phyloP scores from a whole-genome alignment of 64 coral and sea anemone genomes.

The Actinia tenebrosa region DNA sequence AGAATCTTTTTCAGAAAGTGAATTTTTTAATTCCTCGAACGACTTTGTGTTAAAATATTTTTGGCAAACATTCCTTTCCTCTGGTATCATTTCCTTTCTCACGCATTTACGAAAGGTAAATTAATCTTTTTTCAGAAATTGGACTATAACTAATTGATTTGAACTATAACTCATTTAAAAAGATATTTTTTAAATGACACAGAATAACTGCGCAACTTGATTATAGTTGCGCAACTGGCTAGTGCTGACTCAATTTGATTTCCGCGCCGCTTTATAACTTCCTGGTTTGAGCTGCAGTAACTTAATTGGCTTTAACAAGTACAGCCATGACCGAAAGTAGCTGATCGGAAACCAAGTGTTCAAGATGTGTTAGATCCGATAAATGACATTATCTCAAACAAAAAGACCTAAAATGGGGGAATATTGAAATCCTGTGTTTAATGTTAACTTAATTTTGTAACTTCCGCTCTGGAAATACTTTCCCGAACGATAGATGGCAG shows the following conservation, averaged over 20 bases:
- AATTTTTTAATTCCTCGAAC: not conserved
- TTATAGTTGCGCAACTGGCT: not conserved
- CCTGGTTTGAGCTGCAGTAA: too few relatives aligned
- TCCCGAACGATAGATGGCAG: too few relatives aligned
- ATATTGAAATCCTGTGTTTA: not conserved
- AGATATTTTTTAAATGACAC: too few relatives aligned
- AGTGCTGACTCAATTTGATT: not conserved
- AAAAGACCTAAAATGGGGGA: not conserved
- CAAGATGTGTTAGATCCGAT: not conserved
- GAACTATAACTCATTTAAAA: not conserved
- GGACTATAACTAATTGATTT: not conserved
- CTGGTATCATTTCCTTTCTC: not conserved
- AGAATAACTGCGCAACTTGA: not conserved
- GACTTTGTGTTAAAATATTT: not conserved
- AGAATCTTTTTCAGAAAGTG: too few relatives aligned
- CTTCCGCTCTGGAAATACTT: too few relatives aligned
- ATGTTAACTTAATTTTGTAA: too few relatives aligned
- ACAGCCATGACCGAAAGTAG: too few relatives aligned
- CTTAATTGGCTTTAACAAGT: too few relatives aligned
- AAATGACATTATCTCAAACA: not conserved
- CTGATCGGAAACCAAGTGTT: not conserved
- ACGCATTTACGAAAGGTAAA: not conserved
- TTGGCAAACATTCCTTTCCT: not conserved
- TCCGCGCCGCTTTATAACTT: not conserved
- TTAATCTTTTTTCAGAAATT: not conserved